Base-by-base conservation (phyloP, 2,888 invertebrate species). In the Mactromeris polynyma region DNA sequence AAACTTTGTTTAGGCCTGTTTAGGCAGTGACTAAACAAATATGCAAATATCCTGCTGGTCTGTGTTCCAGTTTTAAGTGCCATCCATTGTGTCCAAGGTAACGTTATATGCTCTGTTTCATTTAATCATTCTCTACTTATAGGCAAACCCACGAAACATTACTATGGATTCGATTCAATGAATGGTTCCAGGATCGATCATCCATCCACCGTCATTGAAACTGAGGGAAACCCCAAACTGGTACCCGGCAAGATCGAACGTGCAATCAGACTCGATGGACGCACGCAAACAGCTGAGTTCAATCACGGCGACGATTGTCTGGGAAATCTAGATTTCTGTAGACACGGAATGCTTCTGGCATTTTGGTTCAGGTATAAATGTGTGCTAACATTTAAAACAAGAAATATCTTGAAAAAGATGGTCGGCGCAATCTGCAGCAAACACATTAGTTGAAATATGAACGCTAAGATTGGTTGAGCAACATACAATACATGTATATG, bases 311-410 rank as follows among this genome's bases (percentile, higher is more conserved):
- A 90, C 64, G 89, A 83, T 38, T 96, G 96, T 87, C 92, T 95
- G 40, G 95, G 95, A 31, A 95, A 96, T 86, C 90, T 96, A 14
- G 95, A 95, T 88, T 87, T 89, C 21, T 96, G 96, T 90, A 92
- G 80, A 17, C 94, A 95, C 84, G 96, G 96, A 11, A 89, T 93
- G 17, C 73, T 94, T n/a, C 58, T 94, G 40, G 91, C 95, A 19
- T 85, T 95, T 46, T 96, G 96, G 96, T 89, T 96, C 54, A 93
- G 93, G 91, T 91, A 87, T 58, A 19, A n/a, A n/a, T n/a, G n/a
- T n/a, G n/a, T n/a, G n/a, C n/a, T n/a, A n/a, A n/a, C n/a, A n/a
- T n/a, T n/a, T n/a, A n/a, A n/a, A n/a, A n/a, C n/a, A n/a, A n/a
- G n/a, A n/a, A n/a, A n/a, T n/a, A n/a, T n/a, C n/a, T n/a, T n/a